Evolutionary conservation across 2,113 vertebrate genomes (phyloP).

Genomic region (Labrus mixtus): DNA sequence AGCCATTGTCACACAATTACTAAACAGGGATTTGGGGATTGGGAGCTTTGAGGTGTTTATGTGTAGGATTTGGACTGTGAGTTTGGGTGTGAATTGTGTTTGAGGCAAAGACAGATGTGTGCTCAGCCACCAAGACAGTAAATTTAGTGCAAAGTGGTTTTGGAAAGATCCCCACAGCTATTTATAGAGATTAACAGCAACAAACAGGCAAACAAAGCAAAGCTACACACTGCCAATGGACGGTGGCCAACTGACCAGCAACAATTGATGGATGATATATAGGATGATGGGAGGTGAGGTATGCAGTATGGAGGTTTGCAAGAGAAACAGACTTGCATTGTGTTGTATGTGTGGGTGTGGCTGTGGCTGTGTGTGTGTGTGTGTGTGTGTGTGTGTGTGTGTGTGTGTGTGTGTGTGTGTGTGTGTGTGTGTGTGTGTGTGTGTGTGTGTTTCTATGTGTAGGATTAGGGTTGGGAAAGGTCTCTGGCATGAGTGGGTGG

Average conservation of each 20-base stretch:
- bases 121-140: constrained; percentile 78
- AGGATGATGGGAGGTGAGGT: neutral
- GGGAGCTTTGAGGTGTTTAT: constrained; percentile 63
- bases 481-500: constrained; percentile 68
- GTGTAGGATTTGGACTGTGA: constrained; percentile 57
- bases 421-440: constrained; percentile 10
- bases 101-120: constrained; percentile 83
- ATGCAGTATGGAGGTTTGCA: constrained; percentile 10
- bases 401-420: constrained; percentile 40
- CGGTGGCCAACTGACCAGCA: constrained; percentile 65
- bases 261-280: constrained; percentile 62
- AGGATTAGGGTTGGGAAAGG: constrained; percentile 59
- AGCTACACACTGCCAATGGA: constrained; percentile 66
- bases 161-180: constrained; percentile 76
- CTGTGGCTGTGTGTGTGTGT: constrained; percentile 44
- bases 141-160: constrained; percentile 72
- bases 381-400: constrained; percentile 10
- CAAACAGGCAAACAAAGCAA: constrained; percentile 72
- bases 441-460: constrained; percentile 45
- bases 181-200: constrained; percentile 80
- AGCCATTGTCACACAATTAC: constrained; percentile 51
- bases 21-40: constrained; percentile 59
- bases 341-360: no score
- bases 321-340: constrained; percentile 8
- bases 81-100: constrained; percentile 74